Evolutionary conservation across 2,888 invertebrate genomes (phyloP).

Genomic region (Embidobia sp.): DNA sequence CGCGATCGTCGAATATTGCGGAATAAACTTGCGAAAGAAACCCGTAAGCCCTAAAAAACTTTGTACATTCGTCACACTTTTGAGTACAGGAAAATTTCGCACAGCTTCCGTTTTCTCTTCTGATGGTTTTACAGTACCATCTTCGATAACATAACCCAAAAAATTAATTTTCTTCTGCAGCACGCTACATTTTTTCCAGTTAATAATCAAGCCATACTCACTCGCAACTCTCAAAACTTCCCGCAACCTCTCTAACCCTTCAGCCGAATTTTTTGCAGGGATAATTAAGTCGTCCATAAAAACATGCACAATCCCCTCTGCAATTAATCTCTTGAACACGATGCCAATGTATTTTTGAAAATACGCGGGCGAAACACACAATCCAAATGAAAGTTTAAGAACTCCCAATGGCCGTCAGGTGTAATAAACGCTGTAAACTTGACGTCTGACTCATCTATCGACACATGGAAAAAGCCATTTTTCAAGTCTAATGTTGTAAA

Average conservation of each 20-base stretch:
- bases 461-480: slow-evolving; percentile 36
- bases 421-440: slow-evolving; percentile 17
- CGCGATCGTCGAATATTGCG: neutral
- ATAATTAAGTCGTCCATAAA: slow-evolving; percentile 40
- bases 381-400: slow-evolving; percentile 17
- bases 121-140: neutral
- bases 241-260: neutral
- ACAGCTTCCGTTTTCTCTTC: slow-evolving; percentile 1
- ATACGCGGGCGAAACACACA: slow-evolving; percentile 35
- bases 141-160: neutral
- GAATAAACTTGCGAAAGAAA: slow-evolving; percentile 63
- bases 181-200: neutral
- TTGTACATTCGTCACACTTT: slow-evolving; percentile 37
- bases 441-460: slow-evolving; percentile 6
- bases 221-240: neutral
- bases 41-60: slow-evolving; percentile 65
- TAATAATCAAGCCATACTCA: neutral
- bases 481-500: slow-evolving; percentile 24
- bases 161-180: neutral
- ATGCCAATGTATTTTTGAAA: slow-evolving; percentile 27
- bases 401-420: slow-evolving; percentile 23
- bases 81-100: slow-evolving; percentile 40
- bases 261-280: neutral
- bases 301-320: neutral
- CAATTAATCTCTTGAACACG: slow-evolving; percentile 20